phyloP scores from a whole-genome alignment of 2,888 invertebrate genomes.

The Kryphioiulus occultus region DNA sequence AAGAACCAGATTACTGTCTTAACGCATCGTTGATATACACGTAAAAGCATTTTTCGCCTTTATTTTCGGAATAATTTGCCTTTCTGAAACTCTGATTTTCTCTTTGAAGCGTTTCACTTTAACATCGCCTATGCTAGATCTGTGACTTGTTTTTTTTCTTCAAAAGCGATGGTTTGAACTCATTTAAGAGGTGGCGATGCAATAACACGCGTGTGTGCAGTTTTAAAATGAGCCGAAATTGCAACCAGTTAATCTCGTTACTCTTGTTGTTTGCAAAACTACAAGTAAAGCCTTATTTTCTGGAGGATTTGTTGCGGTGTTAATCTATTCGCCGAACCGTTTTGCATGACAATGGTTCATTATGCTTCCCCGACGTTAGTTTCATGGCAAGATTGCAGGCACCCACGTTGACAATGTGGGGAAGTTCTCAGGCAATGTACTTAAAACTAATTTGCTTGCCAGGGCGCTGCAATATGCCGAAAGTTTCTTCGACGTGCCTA shows the following conservation, averaged over 20 bases:
- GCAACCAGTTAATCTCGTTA: slow-evolving; percentile 16
- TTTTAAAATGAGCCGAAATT: not conserved
- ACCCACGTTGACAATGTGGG: not conserved
- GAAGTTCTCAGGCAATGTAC: not conserved
- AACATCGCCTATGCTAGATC: not conserved
- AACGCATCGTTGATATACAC: no score
- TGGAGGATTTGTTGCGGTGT: slow-evolving; percentile 23
- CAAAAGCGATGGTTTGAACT: not conserved
- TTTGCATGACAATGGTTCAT: slow-evolving; percentile 16
- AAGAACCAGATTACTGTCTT: no score
- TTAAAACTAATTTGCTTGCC: not conserved
- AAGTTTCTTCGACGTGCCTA: not conserved
- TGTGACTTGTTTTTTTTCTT: not conserved
- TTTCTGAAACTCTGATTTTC: not conserved
- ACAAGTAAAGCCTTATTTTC: slow-evolving; percentile 7
- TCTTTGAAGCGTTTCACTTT: not conserved
- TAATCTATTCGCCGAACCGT: slow-evolving; percentile 23
- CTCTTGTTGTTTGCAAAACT: not conserved
- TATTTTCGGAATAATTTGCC: no score
- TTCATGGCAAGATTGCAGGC: not conserved
- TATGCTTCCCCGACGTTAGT: not conserved
- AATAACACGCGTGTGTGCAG: slow-evolving; percentile 16
- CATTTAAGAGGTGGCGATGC: slow-evolving; percentile 23
- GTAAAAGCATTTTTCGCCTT: no score
- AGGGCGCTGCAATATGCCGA: not conserved